Base-by-base conservation (phyloP, 1,140 invertebrate genomes). In the Metaphire vulgaris region DNA sequence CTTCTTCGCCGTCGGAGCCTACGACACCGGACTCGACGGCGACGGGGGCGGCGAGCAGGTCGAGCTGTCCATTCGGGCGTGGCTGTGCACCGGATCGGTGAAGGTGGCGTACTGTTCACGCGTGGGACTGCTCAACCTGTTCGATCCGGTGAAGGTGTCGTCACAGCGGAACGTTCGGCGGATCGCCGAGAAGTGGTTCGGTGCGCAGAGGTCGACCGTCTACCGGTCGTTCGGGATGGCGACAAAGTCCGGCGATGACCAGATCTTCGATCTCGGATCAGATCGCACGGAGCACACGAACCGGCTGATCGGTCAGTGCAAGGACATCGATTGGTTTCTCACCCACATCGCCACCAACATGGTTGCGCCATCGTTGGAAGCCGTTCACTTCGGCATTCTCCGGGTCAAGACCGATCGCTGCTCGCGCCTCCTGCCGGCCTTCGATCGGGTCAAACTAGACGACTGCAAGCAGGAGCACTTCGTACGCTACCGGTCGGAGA, bases 11-110 rank as follows among this genome's bases (percentile, higher is more conserved):
- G n/a, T 78, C 31, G 77, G 77, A 33, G 77, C 73, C 16, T 78
- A 78, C 74, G 77, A 78, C 30, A 34, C 33, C 30, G 69, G 33
- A 21, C 69, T 78, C 16, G 69, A 73, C 28, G 72, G 41, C 26
- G 72, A 78, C n/a, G 73, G 68, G 0, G 77, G 77, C 26, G 77
- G 77, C 1, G 73, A 78, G 29, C 72, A 78, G 28, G 66, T 75
- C 12, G 77, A 78, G 30, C 69, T 78, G 32, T 75, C 77, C 34
- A n/a, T 78, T 32, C 65, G 72, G 16, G 29, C 77, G 29, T 78
- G 77, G 77, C 56, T 78, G 26, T 78, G 77, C 64, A 56, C 32
- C 1, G 33, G 33, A 21, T 16, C 41, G 29, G 68, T 78, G 21
- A 32, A 64, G 28, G 29, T 75, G 1, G 15, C 33, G 31, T 33